Percentiles rank a stretch among this genome's conserved stretches.
These are phyloP conservation scores for Aphaenogaster ashmeadi DNA, from an alignment of 1,140 invertebrate species.

Conservation along the genomic window DNA sequence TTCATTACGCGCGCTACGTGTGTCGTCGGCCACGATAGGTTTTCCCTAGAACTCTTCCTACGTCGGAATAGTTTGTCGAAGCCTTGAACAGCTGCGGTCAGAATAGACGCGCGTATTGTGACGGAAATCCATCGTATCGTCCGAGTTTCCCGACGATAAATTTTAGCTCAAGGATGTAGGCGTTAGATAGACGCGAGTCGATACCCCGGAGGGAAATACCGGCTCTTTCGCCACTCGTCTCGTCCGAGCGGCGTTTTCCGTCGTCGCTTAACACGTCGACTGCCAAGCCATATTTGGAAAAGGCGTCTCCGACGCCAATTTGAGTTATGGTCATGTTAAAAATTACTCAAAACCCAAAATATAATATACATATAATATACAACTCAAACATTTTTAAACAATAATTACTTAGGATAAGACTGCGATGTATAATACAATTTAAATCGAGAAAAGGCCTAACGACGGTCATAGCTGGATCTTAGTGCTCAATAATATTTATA, in stretches of 20 bases:
- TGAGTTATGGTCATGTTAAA: no score
- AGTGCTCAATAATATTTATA: no score
- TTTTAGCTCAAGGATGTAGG: slow-evolving; percentile 3
- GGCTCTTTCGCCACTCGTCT: background rate
- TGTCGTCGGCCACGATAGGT: background rate
- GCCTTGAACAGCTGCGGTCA: slow-evolving; percentile 15
- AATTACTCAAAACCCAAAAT: no score
- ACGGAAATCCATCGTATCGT: slow-evolving; percentile 25
- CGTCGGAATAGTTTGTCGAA: slow-evolving; percentile 28
- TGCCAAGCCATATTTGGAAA: no score
- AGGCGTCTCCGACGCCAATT: no score
- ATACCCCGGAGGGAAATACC: background rate
- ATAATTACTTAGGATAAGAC: no score
- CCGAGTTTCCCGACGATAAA: background rate
- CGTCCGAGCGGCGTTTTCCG: background rate
- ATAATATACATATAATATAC: no score
- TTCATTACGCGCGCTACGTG: background rate
- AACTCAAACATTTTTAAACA: no score
- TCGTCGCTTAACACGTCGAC: background rate
- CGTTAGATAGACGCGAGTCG: background rate
- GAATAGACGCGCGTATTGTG: slow-evolving; percentile 26
- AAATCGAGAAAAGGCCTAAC: no score
- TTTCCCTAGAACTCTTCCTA: background rate
- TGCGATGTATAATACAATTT: no score
- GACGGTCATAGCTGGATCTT: no score